These are phyloP conservation scores for Drosophila serrata DNA, from an alignment of 1,140 invertebrate species.

Conservation along the genomic window DNA sequence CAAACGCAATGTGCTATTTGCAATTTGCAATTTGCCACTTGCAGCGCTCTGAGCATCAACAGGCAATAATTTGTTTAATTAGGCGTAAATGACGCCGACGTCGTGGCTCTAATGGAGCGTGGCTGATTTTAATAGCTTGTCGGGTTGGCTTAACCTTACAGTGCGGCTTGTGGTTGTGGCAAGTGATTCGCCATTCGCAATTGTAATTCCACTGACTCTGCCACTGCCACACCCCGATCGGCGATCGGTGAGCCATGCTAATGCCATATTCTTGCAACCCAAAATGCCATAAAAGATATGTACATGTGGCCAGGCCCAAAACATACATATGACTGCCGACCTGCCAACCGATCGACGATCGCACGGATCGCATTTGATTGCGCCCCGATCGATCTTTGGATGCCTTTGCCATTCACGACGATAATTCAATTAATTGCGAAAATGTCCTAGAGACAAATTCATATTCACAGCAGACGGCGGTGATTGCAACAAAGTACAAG, in stretches of 20 bases:
- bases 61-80: conserved; percentile 82
- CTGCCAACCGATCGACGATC: conserved; percentile 59
- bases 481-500: conserved; percentile 67
- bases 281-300: conserved; percentile 60
- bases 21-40: conserved; percentile 57
- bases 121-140: conserved; percentile 78
- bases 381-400: conserved; percentile 54
- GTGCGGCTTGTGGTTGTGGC: conserved; percentile 57
- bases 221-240: conserved; percentile 51
- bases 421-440: conserved; percentile 84
- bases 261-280: conserved; percentile 63
- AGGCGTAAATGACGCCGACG: conserved; percentile 77
- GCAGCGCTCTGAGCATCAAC: conserved; percentile 50
- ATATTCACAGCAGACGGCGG: conserved; percentile 68
- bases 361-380: conserved; percentile 71
- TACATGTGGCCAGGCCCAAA: conserved; percentile 35
- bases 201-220: conserved; percentile 14
- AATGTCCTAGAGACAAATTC: conserved; percentile 84
- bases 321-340: conserved; percentile 39
- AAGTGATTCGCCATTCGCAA: conserved; percentile 62
- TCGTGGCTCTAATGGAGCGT: conserved; percentile 75
- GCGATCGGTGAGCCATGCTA: conserved; percentile 35
- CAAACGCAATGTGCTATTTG: conserved; percentile 39
- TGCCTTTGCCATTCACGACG: conserved; percentile 82
- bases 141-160: conserved; percentile 70